Evolutionary conservation across 2,888 invertebrate genomes (phyloP), one percentile per base, ranked within the genome.

Genomic region (Sinhomidia bicolor): DNA sequence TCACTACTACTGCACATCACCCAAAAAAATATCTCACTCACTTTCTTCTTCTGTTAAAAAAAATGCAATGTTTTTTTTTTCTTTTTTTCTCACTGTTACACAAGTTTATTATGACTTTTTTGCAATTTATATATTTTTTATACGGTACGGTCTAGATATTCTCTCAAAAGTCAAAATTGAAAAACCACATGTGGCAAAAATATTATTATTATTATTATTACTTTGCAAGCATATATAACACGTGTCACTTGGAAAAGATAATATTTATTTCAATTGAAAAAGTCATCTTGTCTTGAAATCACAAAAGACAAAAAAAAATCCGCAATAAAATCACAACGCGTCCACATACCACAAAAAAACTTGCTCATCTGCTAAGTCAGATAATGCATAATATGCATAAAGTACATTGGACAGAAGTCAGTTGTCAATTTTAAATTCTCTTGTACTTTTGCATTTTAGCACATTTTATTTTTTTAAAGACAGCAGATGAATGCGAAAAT

Each of bases 271-370:
- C 47, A 7, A 51, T 47, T 74, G 14, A 23, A 74, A 74, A 71
- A 71, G 14, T 29, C 29, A 74, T 74, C 23, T 47, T 74, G 36
- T 68, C 36, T 68, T 71, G 26, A 20, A 74, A 51, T 44, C 5
- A 44, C 71, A 71, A 41, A 44, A 36, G 74, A 74, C 74, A 51
- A 47, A 29, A 68, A n/a, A 68, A 36, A 36, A 36, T 17, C 54
- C 7, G 51, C 74, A 51, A 74, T 74, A 74, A 74, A 74, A 74
- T 26, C 14, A 74, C 74, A 74, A 47, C 14, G 14, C 7, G 36
- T 7, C 3, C 4, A 36, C 36, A 36, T 5, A 36, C 17, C 36
- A 74, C 14, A 44, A 10, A 14, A 74, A 44, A 44, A 51, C 74
- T 12, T 51, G 71, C 51, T 68, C 68, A 36, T 68, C 68, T 47